Percentiles rank a stretch among this genome's conserved stretches.
Conservation (phyloP, 2,888 invertebrate genomes). For the Sinohyriopsis cumingii region DNA sequence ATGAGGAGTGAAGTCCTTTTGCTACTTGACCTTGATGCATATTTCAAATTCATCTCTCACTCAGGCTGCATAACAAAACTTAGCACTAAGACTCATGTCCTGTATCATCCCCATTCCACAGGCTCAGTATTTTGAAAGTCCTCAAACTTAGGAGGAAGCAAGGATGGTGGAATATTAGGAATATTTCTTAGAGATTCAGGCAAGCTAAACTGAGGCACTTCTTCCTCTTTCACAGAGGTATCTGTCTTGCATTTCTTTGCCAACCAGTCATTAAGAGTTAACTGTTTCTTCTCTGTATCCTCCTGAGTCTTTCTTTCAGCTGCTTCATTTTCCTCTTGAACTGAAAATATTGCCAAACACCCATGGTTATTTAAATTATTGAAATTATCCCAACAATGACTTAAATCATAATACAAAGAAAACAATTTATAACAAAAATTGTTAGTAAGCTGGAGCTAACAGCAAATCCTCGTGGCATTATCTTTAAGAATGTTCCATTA, state of each 20-base stretch:
- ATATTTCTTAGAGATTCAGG: constrained; percentile 18
- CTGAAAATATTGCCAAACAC: neutral
- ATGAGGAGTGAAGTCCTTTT: no score
- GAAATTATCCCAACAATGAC: no score
- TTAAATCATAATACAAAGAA: no score
- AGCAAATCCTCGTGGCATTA: no score
- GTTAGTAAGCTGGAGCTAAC: no score
- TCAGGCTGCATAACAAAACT: no score
- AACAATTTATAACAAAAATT: no score
- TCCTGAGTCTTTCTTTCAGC: neutral
- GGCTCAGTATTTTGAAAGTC: constrained; percentile 21
- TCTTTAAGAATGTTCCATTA: no score
- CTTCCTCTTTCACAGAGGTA: constrained; percentile 10
- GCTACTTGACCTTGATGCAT: no score
- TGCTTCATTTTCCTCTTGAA: constrained; percentile 6
- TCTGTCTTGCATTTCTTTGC: constrained; percentile 31
- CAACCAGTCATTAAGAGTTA: constrained; percentile 45
- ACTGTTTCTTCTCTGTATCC: constrained; percentile 8
- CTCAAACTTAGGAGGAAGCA: constrained; percentile 34
- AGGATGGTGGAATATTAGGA: constrained; percentile 34
- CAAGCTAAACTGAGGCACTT: constrained; percentile 26
- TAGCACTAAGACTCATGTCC: no score
- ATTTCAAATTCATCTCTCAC: no score
- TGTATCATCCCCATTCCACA: constrained; percentile 33
- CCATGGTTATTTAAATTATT: neutral